Base-by-base conservation (phyloP, 1,140 invertebrate species). In the Nasonia longicornis region DNA sequence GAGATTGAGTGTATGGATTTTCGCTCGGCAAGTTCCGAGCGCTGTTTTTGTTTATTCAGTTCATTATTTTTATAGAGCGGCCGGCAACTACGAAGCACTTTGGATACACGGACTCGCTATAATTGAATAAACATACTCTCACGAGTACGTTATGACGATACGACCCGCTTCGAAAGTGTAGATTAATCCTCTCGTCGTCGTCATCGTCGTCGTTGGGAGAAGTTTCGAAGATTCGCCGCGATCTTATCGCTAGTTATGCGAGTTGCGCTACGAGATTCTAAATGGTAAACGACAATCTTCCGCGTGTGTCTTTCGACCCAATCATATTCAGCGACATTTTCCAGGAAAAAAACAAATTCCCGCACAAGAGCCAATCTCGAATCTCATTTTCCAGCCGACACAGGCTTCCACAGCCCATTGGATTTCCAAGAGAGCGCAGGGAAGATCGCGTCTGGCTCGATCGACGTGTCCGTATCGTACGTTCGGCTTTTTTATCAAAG, bases 401-500 rank as follows among this genome's bases (percentile, higher is more conserved):
- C 67, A 29, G 31, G 8, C 35, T 35, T 6, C 52, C 35, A 35
- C 69, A 29, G 69, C 69, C 14, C 20, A 42, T 42, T 70, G 26
- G 31, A 29, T 35, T 70, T 70, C 12, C 26, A 31, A 35, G 29
- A 35, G 31, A 35, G 31, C 35, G n/a, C 66, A 69, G 69, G 31
- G 35, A 29, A 67, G 66, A 67, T 29, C 66, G 66, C 66, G 29
- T n/a, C 52, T 58, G 52, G n/a, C 12, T n/a, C 35, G 66, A 79
- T 79, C 67, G 77, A 70, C 52, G 52, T n/a, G 52, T n/a, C 2
- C 70, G 48, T 31, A 42, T 38, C 77, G 69, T 71, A 64, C n/a
- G 48, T 79, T 31, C 38, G 10, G 8, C 20, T 52, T 84, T 87
- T 87, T 87, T 85, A 83, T 86, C 84, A 86, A 85, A 85, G 79